A percentile compares a stretch with the other conserved stretches of the same genome.
Conservation (phyloP, 2,888 invertebrate genomes). For the Eretmocerus hayati region DNA sequence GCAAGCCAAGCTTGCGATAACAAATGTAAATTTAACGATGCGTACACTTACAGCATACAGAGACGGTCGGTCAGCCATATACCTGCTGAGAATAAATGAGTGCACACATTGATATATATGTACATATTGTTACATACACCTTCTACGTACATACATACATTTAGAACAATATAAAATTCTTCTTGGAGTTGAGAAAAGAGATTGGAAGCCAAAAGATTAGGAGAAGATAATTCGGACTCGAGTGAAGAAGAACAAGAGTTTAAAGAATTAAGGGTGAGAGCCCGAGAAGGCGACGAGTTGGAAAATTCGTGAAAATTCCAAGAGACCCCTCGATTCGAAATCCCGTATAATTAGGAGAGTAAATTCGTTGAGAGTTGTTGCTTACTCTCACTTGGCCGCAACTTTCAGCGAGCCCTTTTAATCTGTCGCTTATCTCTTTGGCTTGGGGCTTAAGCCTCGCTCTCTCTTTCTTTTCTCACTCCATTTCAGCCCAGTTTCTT, state of each 20-base stretch:
- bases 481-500: not conserved
- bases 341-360: constrained; percentile 5
- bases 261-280: constrained; percentile 6
- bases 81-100: too few species aligned
- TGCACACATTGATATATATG: constrained; percentile 11
- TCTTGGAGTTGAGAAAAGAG: too few species aligned
- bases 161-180: too few species aligned
- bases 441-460: not conserved
- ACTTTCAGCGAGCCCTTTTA: not conserved
- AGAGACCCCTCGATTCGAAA: not conserved
- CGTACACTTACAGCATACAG: too few species aligned
- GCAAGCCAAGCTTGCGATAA: constrained; percentile 33
- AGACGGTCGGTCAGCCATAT: not conserved
- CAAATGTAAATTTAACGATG: constrained; percentile 35
- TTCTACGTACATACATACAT: too few species aligned
- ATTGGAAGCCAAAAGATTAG: constrained; percentile 13
- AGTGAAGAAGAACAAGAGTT: not conserved
- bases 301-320: constrained; percentile 4
- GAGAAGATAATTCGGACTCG: not conserved
- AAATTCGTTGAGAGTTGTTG: constrained; percentile 1
- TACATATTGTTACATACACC: constrained; percentile 9
- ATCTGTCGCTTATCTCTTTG: constrained; percentile 1
- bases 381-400: not conserved
- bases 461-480: not conserved
- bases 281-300: constrained; percentile 8